Conservation (phyloP, 2,113 vertebrate genomes). For the Etheostoma cragini region DNA sequence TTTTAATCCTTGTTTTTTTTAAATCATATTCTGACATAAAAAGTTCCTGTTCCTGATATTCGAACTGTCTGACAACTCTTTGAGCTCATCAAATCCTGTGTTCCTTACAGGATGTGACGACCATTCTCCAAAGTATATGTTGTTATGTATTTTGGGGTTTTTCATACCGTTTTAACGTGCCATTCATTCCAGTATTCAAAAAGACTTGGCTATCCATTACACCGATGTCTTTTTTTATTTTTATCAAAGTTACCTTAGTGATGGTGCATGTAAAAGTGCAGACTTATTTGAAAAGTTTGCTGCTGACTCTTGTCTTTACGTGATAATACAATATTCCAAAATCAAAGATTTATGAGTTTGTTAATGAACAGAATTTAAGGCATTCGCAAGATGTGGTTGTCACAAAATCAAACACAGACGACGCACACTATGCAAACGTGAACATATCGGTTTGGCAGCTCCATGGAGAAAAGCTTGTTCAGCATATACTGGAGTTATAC, state of each 20-base stretch:
- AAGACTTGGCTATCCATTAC: not conserved
- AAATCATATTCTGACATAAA: not conserved
- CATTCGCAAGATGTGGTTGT: not conserved
- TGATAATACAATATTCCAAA: not conserved
- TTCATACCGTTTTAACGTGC: not conserved
- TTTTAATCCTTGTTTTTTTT: too few relatives aligned
- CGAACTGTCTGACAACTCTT: not conserved
- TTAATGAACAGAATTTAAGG: not conserved
- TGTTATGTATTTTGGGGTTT: not conserved
- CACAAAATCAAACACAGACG: not conserved
- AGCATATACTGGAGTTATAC: not conserved
- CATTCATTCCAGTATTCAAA: not conserved
- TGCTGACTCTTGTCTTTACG: not conserved
- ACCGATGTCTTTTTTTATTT: constrained; percentile 16
- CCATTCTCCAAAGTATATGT: too few relatives aligned
- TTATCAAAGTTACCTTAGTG: not conserved
- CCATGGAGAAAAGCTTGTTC: not conserved
- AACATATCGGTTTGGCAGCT: not conserved
- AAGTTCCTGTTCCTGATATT: not conserved
- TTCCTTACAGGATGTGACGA: not conserved
- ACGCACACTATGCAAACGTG: not conserved
- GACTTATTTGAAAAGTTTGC: not conserved
- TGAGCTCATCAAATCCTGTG: not conserved
- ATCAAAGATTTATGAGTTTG: not conserved
- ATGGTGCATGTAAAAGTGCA: constrained; percentile 7